A percentile compares a stretch with the other conserved stretches of the same genome.
Conservation (phyloP, 2,888 invertebrate species). For the Rotaria macrura region DNA sequence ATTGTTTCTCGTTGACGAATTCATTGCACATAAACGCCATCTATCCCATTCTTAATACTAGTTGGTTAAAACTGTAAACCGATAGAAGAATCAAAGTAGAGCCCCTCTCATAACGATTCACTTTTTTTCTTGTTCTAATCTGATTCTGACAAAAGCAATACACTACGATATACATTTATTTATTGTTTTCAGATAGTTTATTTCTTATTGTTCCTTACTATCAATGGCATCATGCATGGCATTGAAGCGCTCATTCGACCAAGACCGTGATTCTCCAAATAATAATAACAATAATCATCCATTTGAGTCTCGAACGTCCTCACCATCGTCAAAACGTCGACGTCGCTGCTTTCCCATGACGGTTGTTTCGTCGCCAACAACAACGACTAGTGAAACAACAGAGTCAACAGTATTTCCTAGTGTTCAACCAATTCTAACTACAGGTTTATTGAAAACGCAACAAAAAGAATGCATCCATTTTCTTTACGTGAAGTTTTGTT, state of each 20-base stretch:
- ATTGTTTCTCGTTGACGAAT: neutral
- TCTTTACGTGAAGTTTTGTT: neutral
- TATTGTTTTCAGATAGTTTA: neutral
- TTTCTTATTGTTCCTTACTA: neutral
- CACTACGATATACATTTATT: neutral
- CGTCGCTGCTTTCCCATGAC: neutral
- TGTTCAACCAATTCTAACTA: neutral
- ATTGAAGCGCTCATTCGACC: constrained; percentile 1
- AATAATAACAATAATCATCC: neutral
- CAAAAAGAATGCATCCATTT: neutral
- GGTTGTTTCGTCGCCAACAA: neutral
- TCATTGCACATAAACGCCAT: neutral
- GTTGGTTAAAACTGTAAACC: neutral
- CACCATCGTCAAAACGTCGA: neutral
- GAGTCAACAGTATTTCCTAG: neutral
- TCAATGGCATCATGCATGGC: neutral
- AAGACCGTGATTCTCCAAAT: neutral
- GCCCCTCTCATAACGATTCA: neutral
- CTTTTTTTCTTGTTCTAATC: neutral
- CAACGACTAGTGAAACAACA: neutral
- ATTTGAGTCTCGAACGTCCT: neutral
- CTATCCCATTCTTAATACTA: neutral
- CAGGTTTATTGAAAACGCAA: neutral
- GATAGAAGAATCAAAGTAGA: neutral
- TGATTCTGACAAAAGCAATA: neutral